Conservation (phyloP, 2,797 vertebrate species). For the Chrysocyon brachyurus region DNA sequence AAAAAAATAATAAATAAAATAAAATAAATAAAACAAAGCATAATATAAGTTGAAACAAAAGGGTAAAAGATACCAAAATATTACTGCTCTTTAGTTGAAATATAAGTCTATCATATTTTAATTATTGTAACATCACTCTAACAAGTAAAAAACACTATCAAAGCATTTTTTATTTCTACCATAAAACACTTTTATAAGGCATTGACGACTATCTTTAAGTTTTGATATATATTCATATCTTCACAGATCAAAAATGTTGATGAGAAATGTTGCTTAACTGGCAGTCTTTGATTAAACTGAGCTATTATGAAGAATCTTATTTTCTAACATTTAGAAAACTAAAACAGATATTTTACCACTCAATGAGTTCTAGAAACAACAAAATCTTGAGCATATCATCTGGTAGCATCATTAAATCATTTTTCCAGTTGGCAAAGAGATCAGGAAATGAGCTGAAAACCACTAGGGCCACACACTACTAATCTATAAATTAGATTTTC, state of each 20-base stretch:
- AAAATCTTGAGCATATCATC: not conserved
- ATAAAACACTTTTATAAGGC: not conserved
- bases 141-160: not conserved
- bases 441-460: conserved; percentile 65
- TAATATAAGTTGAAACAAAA: not conserved
- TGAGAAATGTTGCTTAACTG: not conserved
- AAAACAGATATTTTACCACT: not conserved
- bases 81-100: not conserved
- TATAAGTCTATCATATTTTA: not conserved
- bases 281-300: not conserved
- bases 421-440: conserved; percentile 38
- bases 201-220: not conserved
- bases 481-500: conserved; percentile 76
- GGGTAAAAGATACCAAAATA: not conserved
- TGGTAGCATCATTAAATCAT: not conserved
- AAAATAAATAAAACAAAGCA: not conserved
- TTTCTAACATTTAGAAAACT: not conserved
- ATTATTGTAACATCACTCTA: not conserved
- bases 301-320: not conserved
- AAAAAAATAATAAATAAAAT: not conserved
- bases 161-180: not conserved
- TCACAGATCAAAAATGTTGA: not conserved
- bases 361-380: not conserved
- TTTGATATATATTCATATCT: not conserved
- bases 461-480: not conserved